Base-by-base conservation (phyloP, 2,113 vertebrate genomes). In the Ameiurus melas region DNA sequence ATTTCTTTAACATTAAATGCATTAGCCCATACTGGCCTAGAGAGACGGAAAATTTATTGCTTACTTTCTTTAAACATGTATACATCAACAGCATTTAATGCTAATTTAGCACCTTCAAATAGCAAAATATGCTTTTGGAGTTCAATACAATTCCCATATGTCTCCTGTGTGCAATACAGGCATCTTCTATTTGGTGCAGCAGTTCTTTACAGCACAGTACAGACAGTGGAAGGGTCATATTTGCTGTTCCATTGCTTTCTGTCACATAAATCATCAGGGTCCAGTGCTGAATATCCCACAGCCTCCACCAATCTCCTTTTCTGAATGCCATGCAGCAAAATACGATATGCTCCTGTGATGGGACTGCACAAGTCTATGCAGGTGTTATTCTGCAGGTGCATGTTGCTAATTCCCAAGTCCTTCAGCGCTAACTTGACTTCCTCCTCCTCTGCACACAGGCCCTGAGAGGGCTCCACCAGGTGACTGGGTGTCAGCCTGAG, bases 301-400 rank as follows among this genome's bases (percentile, higher is more conserved):
- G 90, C 91, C 84, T 95, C 95, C 71, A 93, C 91, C 0, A 87
- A 89, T 66, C 90, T 92, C 53, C 94, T 90, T 89, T 95, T 96
- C 93, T 96, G 96, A 39, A 93, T 92, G 25, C 90, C 94, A 79
- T 96, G 95, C 47, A 95, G 91, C 0, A 96, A 89, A 92, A 96
- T 96, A 0, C 95, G 92, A 87, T 96, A 96, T 27, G 91, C 93
- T 13, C 95, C 96, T 0, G 95, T 96, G 82, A 96, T 73, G 0
- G 95, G 92, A 88, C 93, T 96, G 85, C 88, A 92, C 2, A 85
- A 90, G 87, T 94, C 93, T 10, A 43, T 57, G 27, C 93, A 94
- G 33, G 85, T 83, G 83, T 96, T 94, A 86, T 95, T 96, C 88
- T 94, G 92, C 43, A 96, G 91, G 66, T 95, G 94, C 25, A 89